These are phyloP conservation scores for Meriones psammophilus DNA, from an alignment of 2,797 vertebrate species.

Conservation along the genomic window DNA sequence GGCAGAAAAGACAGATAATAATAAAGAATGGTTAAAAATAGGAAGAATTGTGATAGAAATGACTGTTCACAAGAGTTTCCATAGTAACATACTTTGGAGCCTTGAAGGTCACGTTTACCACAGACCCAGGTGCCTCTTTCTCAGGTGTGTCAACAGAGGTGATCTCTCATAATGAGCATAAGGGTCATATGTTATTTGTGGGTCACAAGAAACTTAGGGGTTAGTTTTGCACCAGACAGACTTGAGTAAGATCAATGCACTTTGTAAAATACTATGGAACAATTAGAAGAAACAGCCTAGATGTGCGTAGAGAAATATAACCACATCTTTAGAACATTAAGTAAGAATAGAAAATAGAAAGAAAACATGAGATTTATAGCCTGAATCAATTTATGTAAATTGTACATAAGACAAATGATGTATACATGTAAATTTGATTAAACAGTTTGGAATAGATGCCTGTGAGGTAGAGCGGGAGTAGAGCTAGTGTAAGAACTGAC, in stretches of 20 bases:
- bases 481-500: not conserved
- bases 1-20: not conserved
- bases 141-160: not conserved
- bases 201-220: not conserved
- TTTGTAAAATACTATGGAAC: not conserved
- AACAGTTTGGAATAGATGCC: not conserved
- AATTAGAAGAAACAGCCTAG: not conserved
- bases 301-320: not conserved
- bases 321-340: not conserved
- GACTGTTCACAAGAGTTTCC: not conserved
- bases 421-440: not conserved
- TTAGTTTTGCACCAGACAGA: not conserved
- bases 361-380: slow-evolving; percentile 13
- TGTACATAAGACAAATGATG: not conserved
- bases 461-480: not conserved
- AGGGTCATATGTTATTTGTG: not conserved
- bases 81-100: not conserved
- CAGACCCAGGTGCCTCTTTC: not conserved
- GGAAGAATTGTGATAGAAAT: not conserved
- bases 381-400: slow-evolving; percentile 23
- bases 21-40: not conserved
- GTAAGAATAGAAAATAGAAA: not conserved
- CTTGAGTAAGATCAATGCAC: not conserved
- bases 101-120: not conserved
- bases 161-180: not conserved